Percentiles rank a stretch among this genome's conserved stretches.
Evolutionary conservation across 2,113 vertebrate species (phyloP).

Genomic region (Sprattus sprattus): DNA sequence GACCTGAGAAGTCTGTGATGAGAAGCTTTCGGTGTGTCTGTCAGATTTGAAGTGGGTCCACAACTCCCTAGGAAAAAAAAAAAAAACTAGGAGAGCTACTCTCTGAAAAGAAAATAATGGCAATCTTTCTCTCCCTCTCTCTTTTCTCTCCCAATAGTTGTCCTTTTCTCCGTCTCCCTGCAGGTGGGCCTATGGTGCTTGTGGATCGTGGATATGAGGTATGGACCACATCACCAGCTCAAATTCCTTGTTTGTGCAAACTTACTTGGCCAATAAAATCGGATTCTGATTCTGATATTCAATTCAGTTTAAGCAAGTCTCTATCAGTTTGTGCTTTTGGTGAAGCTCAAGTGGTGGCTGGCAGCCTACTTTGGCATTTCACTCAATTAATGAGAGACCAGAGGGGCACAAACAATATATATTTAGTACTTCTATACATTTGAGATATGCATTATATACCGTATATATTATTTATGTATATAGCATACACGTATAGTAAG

Average conservation of each 20-base stretch:
- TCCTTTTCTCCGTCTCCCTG: not conserved
- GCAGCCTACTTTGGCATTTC: constrained; percentile 56
- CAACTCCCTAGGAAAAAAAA: not conserved
- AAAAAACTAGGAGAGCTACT: not conserved
- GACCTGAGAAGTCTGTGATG: constrained; percentile 34
- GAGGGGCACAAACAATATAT: constrained; percentile 46
- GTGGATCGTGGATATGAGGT: not conserved
- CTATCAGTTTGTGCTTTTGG: constrained; percentile 55
- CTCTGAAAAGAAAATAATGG: constrained; percentile 15
- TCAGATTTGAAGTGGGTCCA: constrained; percentile 24
- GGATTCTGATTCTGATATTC: too few species aligned
- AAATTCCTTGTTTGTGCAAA: too few species aligned
- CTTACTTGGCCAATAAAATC: too few species aligned
- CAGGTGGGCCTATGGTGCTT: not conserved
- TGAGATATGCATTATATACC: too few species aligned
- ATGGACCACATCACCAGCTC: not conserved
- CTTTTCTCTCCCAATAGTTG: not conserved
- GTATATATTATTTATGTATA: too few species aligned
- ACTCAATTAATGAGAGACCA: constrained; percentile 71
- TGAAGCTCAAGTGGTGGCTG: constrained; percentile 68
- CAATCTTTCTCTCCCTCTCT: not conserved
- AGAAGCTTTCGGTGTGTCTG: constrained; percentile 30
- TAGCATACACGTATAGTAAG: too few species aligned
- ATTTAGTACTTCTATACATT: too few species aligned
- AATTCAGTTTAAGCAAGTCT: constrained; percentile 59